phyloP scores from a whole-genome alignment of 1,140 invertebrate species.

The Teleopsis dalmanni region DNA sequence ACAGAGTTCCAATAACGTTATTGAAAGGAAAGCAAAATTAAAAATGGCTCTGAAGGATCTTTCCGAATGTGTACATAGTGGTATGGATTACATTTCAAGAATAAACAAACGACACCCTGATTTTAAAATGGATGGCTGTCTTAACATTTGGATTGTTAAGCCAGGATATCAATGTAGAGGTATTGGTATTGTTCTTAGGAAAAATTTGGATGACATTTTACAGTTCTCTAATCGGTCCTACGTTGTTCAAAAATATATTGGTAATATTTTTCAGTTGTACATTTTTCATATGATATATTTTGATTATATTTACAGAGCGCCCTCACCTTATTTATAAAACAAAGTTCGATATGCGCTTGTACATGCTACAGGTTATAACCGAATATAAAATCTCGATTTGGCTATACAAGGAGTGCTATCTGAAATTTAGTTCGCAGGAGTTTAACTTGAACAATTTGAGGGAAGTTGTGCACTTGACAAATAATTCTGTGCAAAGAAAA shows the following conservation, averaged over 20 bases:
- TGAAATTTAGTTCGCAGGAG: conserved; percentile 83
- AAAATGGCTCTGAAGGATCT: conserved; percentile 46
- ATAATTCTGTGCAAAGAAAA: conserved; percentile 82
- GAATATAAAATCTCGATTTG: conserved; percentile 72
- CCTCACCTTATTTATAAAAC: conserved; percentile 79
- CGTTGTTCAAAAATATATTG: conserved; percentile 90
- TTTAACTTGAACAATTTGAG: conserved; percentile 76
- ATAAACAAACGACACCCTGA: conserved; percentile 30
- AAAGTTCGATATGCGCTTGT: conserved; percentile 87
- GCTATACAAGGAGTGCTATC: conserved; percentile 82
- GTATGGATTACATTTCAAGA: too few relatives aligned
- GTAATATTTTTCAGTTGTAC: too few relatives aligned
- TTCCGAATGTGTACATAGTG: conserved; percentile 54
- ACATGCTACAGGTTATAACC: conserved; percentile 80
- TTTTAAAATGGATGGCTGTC: conserved; percentile 57
- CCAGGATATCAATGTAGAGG: conserved; percentile 80
- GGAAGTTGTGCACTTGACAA: conserved; percentile 85
- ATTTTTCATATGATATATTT: too few relatives aligned
- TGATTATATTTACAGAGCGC: too few relatives aligned
- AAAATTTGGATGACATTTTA: conserved; percentile 56
- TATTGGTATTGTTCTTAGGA: conserved; percentile 64
- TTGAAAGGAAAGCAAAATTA: conserved; percentile 43
- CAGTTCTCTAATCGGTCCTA: conserved; percentile 62
- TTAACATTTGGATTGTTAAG: conserved; percentile 91
- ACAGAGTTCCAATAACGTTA: conserved; percentile 43